A percentile compares a stretch with the other conserved stretches of the same genome.
Evolutionary conservation across 2,113 vertebrate genomes (phyloP).

Genomic region (Taurulus bubalis): DNA sequence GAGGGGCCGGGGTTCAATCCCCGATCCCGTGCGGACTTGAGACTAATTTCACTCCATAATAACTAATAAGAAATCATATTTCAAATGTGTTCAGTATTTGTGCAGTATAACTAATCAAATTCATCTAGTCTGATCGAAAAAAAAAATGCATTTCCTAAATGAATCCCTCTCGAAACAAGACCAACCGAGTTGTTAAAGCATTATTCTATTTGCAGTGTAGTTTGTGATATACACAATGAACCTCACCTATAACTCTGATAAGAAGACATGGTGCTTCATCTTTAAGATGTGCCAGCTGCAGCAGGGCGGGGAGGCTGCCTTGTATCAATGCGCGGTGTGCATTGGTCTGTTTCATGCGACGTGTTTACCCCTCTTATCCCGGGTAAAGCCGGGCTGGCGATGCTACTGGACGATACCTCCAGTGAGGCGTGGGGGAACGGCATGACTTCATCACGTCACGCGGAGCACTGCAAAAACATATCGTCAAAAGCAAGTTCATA

Average conservation of each 20-base stretch:
- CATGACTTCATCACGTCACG: conserved; percentile 77
- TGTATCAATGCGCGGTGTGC: conserved; percentile 10
- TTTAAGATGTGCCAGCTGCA: conserved; percentile 62
- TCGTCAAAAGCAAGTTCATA: conserved; percentile 5
- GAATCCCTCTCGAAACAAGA: not conserved
- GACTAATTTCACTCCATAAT: not conserved
- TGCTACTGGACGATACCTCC: conserved; percentile 62
- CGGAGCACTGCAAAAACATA: conserved; percentile 51
- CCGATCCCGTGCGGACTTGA: too few species aligned
- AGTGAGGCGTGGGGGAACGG: conserved; percentile 57
- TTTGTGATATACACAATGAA: conserved; percentile 13
- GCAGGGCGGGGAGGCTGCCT: conserved; percentile 32
- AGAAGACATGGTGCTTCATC: conserved; percentile 49
- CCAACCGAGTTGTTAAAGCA: not conserved
- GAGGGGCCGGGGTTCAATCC: too few species aligned
- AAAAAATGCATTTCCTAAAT: not conserved
- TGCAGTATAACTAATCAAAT: not conserved
- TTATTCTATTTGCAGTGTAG: conserved; percentile 15
- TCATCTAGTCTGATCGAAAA: not conserved
- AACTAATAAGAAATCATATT: not conserved
- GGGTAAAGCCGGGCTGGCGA: conserved; percentile 55
- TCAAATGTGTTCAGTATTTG: too few species aligned
- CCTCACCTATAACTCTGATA: conserved; percentile 16
- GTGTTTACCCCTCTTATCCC: conserved; percentile 53
- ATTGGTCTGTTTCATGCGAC: conserved; percentile 65